Conservation (phyloP, 2,888 invertebrate genomes). For the Drosophila antonietae region DNA sequence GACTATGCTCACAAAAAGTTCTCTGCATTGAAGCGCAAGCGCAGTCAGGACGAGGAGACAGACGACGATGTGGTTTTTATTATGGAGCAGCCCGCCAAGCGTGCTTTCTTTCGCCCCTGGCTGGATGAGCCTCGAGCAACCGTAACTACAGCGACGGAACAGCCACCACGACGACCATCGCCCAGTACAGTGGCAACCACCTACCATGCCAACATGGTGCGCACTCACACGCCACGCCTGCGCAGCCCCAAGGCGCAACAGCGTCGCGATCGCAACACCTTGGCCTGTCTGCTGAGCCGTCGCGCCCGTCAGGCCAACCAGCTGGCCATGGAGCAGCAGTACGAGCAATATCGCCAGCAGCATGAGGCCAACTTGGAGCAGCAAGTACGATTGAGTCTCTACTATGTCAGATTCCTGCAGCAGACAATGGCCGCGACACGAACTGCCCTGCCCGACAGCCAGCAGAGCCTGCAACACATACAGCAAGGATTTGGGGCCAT, state of each 20-base stretch:
- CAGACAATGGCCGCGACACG: constrained; percentile 44
- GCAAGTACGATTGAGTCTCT: constrained; percentile 61
- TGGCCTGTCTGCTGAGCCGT: constrained; percentile 62
- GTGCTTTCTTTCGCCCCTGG: constrained; percentile 68
- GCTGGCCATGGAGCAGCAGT: constrained; percentile 62
- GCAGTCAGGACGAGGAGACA: constrained; percentile 42
- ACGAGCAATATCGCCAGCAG: constrained; percentile 46
- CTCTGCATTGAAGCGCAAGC: constrained; percentile 60
- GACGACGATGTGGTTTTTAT: constrained; percentile 69
- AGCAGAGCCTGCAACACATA: constrained; percentile 12
- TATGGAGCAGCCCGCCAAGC: constrained; percentile 58
- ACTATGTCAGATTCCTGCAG: constrained; percentile 62
- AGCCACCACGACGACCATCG: constrained; percentile 16
- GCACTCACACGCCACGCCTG: constrained; percentile 45
- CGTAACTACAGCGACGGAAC: background rate
- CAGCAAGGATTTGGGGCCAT: background rate
- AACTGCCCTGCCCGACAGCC: constrained; percentile 30
- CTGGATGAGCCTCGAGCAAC: constrained; percentile 34
- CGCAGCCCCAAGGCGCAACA: constrained; percentile 68
- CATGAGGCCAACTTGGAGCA: constrained; percentile 56
- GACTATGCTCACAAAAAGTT: constrained; percentile 67
- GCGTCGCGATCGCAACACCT: constrained; percentile 70
- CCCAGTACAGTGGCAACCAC: constrained; percentile 17
- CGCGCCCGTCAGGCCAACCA: constrained; percentile 65
- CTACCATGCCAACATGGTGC: constrained; percentile 71